A percentile compares a stretch with the other conserved stretches of the same genome.
Evolutionary conservation across 2,888 invertebrate species (phyloP).

Genomic region (Drosophila anomelani): DNA sequence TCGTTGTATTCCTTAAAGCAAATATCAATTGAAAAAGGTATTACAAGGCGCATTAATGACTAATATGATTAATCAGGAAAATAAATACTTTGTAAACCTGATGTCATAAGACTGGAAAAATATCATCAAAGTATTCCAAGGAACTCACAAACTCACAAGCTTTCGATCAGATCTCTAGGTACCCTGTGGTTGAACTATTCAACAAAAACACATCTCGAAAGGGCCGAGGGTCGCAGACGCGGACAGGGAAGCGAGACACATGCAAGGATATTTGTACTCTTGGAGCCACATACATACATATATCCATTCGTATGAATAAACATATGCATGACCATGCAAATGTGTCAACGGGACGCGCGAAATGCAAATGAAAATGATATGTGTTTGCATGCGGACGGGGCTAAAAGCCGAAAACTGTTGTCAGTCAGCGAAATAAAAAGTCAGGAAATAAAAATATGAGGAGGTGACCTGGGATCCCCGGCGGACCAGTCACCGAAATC

Average conservation of each 20-base stretch:
- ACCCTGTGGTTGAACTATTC: slow-evolving; percentile 10
- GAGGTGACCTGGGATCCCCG: slow-evolving; percentile 1
- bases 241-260: slow-evolving; percentile 1
- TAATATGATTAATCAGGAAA: neutral
- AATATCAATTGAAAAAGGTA: neutral
- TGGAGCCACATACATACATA: neutral
- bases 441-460: slow-evolving; percentile 7
- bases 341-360: slow-evolving; percentile 52
- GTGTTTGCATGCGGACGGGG: slow-evolving; percentile 60
- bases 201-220: slow-evolving; percentile 24
- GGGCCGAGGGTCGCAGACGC: slow-evolving; percentile 25
- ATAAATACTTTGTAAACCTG: too few species aligned
- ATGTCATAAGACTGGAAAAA: neutral
- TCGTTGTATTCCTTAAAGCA: neutral
- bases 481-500: slow-evolving; percentile 32
- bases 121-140: neutral
- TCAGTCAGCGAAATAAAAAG: slow-evolving; percentile 19
- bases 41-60: too few species aligned
- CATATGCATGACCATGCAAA: slow-evolving; percentile 66
- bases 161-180: neutral
- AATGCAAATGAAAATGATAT: slow-evolving; percentile 71
- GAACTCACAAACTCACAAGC: neutral
- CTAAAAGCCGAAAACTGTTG: slow-evolving; percentile 52
- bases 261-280: neutral
- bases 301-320: slow-evolving; percentile 30